A percentile compares a stretch with the other conserved stretches of the same genome.
Evolutionary conservation across 2,113 vertebrate genomes (phyloP).

Genomic region (Potamarius usumacintae): DNA sequence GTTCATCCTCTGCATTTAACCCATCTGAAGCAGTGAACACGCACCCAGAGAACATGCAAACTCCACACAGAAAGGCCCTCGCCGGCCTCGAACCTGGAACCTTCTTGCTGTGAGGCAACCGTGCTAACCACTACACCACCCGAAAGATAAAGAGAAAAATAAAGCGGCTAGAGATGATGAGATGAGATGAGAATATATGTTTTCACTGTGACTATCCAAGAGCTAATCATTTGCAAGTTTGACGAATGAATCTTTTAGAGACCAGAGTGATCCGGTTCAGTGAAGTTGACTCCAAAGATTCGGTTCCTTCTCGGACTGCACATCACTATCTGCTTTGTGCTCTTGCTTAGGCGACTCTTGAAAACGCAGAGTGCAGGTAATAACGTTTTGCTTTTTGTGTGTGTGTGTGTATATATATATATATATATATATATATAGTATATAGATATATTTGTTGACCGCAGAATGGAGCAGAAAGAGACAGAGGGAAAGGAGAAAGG

Average conservation of each 20-base stretch:
- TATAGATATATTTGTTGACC: not conserved
- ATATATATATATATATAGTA: not conserved
- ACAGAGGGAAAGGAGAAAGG: conserved; percentile 60
- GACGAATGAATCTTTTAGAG: not conserved
- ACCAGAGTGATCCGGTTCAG: not conserved
- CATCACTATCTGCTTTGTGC: not conserved
- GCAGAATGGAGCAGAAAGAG: conserved; percentile 66
- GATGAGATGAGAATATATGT: too few species aligned
- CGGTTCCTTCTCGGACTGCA: not conserved
- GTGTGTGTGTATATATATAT: too few species aligned
- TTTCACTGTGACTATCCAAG: too few species aligned
- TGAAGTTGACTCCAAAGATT: not conserved
- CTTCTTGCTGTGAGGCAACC: too few species aligned
- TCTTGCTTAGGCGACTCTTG: not conserved
- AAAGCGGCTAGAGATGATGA: too few species aligned
- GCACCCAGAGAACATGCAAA: too few species aligned
- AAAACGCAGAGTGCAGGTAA: not conserved
- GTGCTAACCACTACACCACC: too few species aligned
- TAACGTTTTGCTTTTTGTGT: not conserved
- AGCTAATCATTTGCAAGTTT: not conserved
- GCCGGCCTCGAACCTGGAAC: too few species aligned
- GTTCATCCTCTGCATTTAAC: too few species aligned
- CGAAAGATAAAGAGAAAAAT: too few species aligned
- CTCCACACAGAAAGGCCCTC: too few species aligned
- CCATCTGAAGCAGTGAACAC: too few species aligned